These are phyloP conservation scores for Pterostichus niger DNA, from an alignment of 2,888 invertebrate genomes.

Conservation along the genomic window DNA sequence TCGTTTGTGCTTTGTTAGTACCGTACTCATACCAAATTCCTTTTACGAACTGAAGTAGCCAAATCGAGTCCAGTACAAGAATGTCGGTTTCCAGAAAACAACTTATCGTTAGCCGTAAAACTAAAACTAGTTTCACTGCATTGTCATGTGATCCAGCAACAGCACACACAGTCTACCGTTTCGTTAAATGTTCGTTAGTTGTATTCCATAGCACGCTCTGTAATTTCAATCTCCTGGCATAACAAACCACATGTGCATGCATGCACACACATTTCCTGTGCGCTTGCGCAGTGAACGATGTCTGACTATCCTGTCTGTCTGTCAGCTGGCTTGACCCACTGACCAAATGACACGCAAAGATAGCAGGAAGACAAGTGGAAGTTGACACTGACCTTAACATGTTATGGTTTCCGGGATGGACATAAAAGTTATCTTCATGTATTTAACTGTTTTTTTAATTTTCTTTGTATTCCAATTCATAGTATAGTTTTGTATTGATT, in stretches of 20 bases:
- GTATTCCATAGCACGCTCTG: neutral
- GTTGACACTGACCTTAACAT: constrained; percentile 37
- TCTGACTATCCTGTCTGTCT: neutral
- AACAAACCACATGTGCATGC: neutral
- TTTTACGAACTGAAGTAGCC: too few relatives aligned
- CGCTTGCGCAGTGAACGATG: constrained; percentile 25
- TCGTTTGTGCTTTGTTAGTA: too few relatives aligned
- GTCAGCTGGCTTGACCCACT: constrained; percentile 39
- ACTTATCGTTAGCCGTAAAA: constrained; percentile 36
- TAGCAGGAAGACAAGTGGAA: constrained; percentile 45
- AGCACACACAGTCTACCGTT: too few relatives aligned
- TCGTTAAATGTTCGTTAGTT: constrained; percentile 12
- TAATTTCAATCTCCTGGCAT: neutral
- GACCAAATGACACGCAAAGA: constrained; percentile 50
- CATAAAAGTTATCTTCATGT: constrained; percentile 3
- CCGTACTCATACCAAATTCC: too few relatives aligned
- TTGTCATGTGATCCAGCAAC: constrained; percentile 32
- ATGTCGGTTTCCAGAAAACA: constrained; percentile 14
- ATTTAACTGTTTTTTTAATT: neutral
- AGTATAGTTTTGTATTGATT: neutral
- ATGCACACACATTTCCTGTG: neutral
- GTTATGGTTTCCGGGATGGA: constrained; percentile 7
- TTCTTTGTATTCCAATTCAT: neutral
- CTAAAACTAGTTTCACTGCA: constrained; percentile 29
- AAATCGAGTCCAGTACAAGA: neutral